Evolutionary conservation across 1,140 invertebrate species (phyloP).

Genomic region (Leptinotarsa lineolata): DNA sequence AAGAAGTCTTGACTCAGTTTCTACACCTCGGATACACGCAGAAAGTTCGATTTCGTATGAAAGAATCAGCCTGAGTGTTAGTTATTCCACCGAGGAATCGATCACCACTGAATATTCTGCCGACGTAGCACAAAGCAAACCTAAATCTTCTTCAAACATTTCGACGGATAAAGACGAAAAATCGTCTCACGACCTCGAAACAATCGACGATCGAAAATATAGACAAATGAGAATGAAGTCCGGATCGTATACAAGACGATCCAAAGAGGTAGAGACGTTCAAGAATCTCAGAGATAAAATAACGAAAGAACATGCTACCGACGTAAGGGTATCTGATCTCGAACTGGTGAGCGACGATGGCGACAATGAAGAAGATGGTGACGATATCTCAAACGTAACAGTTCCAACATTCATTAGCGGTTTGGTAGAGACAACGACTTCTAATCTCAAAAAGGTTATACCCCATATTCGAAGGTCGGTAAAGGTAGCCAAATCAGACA

Average conservation of each 20-base stretch:
- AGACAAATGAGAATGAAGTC: not conserved
- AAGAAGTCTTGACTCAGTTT: not conserved
- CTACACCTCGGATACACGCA: not conserved
- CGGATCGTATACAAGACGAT: not conserved
- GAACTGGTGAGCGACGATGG: not conserved
- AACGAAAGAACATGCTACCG: not conserved
- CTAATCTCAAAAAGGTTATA: conserved; percentile 15
- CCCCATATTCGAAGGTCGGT: conserved; percentile 5
- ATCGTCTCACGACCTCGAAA: not conserved
- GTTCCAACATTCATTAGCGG: conserved; percentile 6
- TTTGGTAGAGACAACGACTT: not conserved
- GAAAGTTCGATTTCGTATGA: conserved; percentile 1
- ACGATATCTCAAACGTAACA: not conserved
- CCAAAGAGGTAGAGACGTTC: not conserved
- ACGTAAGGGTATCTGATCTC: not conserved
- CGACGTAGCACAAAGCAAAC: not conserved
- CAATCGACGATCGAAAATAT: not conserved
- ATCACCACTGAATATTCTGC: not conserved
- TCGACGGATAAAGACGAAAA: too few species aligned
- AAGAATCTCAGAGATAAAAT: conserved; percentile 3
- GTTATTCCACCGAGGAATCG: conserved; percentile 16
- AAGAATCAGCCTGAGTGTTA: conserved; percentile 11
- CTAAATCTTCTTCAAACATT: not conserved
- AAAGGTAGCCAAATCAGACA: not conserved
- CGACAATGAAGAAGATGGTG: not conserved